Conservation (phyloP, 1,140 invertebrate genomes). For the Drosophila lacertosa region DNA sequence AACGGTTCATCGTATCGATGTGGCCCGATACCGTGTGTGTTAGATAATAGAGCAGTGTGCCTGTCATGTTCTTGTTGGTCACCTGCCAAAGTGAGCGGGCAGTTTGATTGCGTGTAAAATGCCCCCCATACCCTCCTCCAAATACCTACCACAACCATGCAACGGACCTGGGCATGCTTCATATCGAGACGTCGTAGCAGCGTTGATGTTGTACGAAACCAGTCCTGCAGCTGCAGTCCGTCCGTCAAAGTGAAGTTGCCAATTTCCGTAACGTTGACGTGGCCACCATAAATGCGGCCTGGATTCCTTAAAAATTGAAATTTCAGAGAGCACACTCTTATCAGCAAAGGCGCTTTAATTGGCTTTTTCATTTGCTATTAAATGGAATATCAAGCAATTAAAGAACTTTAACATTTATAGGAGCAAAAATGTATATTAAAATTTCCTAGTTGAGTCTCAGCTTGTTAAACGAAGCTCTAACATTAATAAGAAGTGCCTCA, state of each 20-base stretch:
- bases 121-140: background rate
- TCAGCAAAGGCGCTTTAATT: background rate
- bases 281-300: slow-evolving; percentile 85
- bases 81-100: slow-evolving; percentile 65
- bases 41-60: slow-evolving; percentile 86
- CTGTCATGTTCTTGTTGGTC: slow-evolving; percentile 84
- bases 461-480: too few species aligned
- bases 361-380: too few species aligned
- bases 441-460: too few species aligned
- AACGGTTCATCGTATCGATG: slow-evolving; percentile 87
- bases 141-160: slow-evolving; percentile 84
- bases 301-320: slow-evolving; percentile 81
- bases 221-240: slow-evolving; percentile 75
- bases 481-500: background rate
- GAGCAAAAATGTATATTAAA: too few species aligned
- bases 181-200: slow-evolving; percentile 85
- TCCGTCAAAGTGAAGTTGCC: slow-evolving; percentile 81
- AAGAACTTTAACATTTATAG: too few species aligned
- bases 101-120: background rate
- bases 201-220: slow-evolving; percentile 84
- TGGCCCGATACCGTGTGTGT: slow-evolving; percentile 84
- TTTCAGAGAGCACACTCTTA: background rate
- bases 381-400: too few species aligned
- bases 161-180: slow-evolving; percentile 84
- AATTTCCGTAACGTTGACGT: slow-evolving; percentile 84